Conservation (phyloP, 2,888 invertebrate genomes). For the Leptogaster cylindrica region DNA sequence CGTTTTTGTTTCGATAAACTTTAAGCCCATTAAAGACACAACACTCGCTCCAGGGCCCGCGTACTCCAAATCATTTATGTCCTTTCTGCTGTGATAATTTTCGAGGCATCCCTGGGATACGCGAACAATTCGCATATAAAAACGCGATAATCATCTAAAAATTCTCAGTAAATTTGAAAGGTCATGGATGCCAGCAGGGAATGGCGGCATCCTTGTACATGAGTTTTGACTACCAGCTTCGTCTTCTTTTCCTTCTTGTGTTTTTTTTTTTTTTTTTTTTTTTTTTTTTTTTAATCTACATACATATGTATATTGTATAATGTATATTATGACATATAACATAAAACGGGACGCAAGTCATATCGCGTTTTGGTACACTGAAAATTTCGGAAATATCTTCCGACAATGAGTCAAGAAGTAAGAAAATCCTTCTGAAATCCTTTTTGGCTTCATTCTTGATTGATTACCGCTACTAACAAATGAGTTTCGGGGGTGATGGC, state of each 20-base stretch:
- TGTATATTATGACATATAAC: too few species aligned
- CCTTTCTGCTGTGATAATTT: slow-evolving; percentile 20
- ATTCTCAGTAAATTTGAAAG: slow-evolving; percentile 10
- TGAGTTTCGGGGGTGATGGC: slow-evolving; percentile 36
- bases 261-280: too few species aligned
- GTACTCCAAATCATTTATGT: slow-evolving; percentile 5
- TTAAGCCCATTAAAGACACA: slow-evolving; percentile 13
- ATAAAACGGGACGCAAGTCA: slow-evolving; percentile 36
- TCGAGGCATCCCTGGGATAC: neutral
- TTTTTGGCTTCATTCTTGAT: slow-evolving; percentile 38
- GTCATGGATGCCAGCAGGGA: too few species aligned
- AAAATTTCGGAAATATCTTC: slow-evolving; percentile 30
- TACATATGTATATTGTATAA: too few species aligned
- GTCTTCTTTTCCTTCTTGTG: too few species aligned
- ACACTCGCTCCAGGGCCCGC: neutral
- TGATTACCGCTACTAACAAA: slow-evolving; percentile 38
- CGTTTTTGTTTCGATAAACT: neutral
- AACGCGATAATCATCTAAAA: slow-evolving; percentile 15
- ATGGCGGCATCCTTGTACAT: too few species aligned
- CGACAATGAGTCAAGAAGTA: slow-evolving; percentile 34
- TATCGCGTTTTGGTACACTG: slow-evolving; percentile 14
- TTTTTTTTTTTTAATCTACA: too few species aligned
- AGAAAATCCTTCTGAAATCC: slow-evolving; percentile 34
- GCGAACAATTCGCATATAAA: neutral
- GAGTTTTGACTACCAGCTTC: too few species aligned